Conservation (phyloP, 2,888 invertebrate genomes). For the Stramonita haemastoma region DNA sequence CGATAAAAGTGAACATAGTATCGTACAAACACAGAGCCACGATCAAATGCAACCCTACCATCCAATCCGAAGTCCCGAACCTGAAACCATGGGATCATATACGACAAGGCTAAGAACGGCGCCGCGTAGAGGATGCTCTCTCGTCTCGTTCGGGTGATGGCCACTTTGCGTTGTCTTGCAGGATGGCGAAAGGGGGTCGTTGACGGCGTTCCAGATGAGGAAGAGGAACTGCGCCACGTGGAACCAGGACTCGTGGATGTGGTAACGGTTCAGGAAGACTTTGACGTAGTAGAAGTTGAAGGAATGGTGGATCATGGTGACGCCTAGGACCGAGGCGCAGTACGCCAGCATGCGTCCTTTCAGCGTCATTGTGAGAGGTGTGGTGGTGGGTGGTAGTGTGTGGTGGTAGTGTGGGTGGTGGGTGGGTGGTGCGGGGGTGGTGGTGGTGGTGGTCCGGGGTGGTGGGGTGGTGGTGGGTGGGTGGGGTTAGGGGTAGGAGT, state of each 20-base stretch:
- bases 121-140: constrained; percentile 77
- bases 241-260: constrained; percentile 78
- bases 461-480: no score
- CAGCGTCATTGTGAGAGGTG: constrained; percentile 25
- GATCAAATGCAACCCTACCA: constrained; percentile 78
- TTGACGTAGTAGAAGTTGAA: constrained; percentile 79
- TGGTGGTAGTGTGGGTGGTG: no score
- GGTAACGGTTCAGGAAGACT: constrained; percentile 77
- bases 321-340: constrained; percentile 63
- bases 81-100: constrained; percentile 76
- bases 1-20: constrained; percentile 77
- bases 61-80: constrained; percentile 48
- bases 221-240: constrained; percentile 77
- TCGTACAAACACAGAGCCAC: constrained; percentile 77
- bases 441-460: no score
- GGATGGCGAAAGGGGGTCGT: constrained; percentile 79
- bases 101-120: constrained; percentile 76
- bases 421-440: no score
- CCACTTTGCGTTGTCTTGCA: constrained; percentile 69
- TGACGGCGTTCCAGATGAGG: constrained; percentile 79
- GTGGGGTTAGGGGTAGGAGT: no score
- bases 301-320: constrained; percentile 71
- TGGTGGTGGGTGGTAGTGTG: no score
- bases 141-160: constrained; percentile 75
- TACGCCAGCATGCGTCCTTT: constrained; percentile 60